These are phyloP conservation scores for Metaphire vulgaris DNA, from an alignment of 1,140 invertebrate genomes.

Conservation along the genomic window DNA sequence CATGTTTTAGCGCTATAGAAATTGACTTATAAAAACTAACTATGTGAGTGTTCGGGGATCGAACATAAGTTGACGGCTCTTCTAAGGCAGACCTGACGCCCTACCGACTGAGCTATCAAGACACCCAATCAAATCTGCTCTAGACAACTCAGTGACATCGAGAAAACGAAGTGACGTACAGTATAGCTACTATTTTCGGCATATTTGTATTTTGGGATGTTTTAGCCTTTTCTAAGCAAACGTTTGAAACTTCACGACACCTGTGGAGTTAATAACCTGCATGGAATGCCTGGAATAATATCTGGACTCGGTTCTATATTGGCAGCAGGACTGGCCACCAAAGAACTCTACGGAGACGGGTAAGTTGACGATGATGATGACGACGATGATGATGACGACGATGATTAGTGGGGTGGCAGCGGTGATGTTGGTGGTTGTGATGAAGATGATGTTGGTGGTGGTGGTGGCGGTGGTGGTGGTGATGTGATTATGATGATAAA, in stretches of 20 bases:
- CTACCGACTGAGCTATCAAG: too few species aligned
- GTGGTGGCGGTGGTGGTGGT: neutral
- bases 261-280: slow-evolving; percentile 90
- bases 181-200: too few species aligned
- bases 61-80: too few species aligned
- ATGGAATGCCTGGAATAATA: slow-evolving; percentile 86
- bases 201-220: too few species aligned
- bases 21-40: too few species aligned
- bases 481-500: neutral
- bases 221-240: slow-evolving; percentile 65
- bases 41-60: too few species aligned
- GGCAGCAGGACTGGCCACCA: slow-evolving; percentile 66
- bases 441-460: neutral
- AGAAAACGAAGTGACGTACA: too few species aligned
- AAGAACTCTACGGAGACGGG: slow-evolving; percentile 53
- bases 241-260: slow-evolving; percentile 76
- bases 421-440: neutral
- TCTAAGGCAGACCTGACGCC: too few species aligned
- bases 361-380: slow-evolving; percentile 32
- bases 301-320: slow-evolving; percentile 72
- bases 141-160: too few species aligned
- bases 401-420: neutral
- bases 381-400: neutral
- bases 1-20: too few species aligned
- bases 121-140: too few species aligned